phyloP scores from a whole-genome alignment of 37 sponge, comb jelly and placozoan genomes.

The Bolinopsis microptera region DNA sequence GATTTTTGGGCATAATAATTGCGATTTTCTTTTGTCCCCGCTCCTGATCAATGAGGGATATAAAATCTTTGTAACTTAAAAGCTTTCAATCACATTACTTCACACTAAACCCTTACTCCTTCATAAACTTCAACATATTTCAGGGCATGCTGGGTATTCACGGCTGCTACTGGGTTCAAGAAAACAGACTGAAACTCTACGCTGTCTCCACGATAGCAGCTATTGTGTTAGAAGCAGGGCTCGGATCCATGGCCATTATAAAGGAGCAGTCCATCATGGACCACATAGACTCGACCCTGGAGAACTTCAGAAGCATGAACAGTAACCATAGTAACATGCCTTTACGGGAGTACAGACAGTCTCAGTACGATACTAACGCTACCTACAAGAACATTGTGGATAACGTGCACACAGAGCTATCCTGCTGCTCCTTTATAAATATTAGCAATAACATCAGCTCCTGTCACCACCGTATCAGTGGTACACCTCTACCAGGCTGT shows the following conservation, averaged over 20 bases:
- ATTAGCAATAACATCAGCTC: background rate
- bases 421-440: conserved; percentile 26
- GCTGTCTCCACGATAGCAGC: background rate
- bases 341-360: background rate
- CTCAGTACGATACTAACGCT: background rate
- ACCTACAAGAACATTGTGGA: background rate
- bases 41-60: too few relatives aligned
- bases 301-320: background rate
- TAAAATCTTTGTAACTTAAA: too few relatives aligned
- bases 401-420: background rate
- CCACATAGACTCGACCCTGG: background rate
- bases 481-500: background rate
- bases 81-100: too few relatives aligned
- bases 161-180: conserved; percentile 54
- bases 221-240: background rate
- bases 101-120: too few relatives aligned
- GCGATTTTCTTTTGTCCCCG: too few relatives aligned
- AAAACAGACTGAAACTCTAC: conserved; percentile 41
- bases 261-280: background rate
- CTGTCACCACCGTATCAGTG: background rate
- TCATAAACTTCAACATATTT: too few relatives aligned
- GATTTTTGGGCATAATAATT: too few relatives aligned
- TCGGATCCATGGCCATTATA: background rate
- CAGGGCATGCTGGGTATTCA: conserved; percentile 42
- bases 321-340: background rate